Evolutionary conservation across 2,113 vertebrate genomes (phyloP), one percentile per base, ranked within the genome.

Genomic region (Lasiurus borealis): DNA sequence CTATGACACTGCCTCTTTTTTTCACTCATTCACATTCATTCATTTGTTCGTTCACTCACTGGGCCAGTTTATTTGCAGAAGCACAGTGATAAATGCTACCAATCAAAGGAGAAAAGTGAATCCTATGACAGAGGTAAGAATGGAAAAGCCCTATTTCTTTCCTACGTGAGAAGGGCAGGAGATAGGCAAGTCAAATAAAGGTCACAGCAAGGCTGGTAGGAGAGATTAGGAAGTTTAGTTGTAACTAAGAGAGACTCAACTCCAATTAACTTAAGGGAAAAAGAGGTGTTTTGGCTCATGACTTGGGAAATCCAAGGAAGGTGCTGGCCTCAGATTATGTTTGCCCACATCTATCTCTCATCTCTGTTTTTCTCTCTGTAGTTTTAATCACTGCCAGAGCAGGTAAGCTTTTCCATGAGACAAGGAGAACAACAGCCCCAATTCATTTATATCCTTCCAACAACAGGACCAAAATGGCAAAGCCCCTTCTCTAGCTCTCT

Each of bases 121-220:
- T 69, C 48, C 78, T 64, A 2, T 18, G 25, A 73, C 40, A 59
- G 34, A 90, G 12, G 59, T 36, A 77, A 92, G 62, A 78, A 77
- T 9, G 48, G 27, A 93, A 57, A 95, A 72, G 18, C 3, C 54
- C 54, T 50, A n/a, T 44, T 93, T 91, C 50, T 88, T n/a, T 93
- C 14, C 46, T 40, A 52, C 11, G 34, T 85, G 29, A 23, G 21
- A 44, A 62, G 3, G 2, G 29, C 21, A 15, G 0, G 19, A 16
- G 2, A 2, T 19, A 44, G 16, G 11, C 19, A 46, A 23, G 52
- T 78, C 80, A 89, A 90, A 62, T 50, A 64, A 83, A 91, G 27
- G 19, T 48, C 54, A 82, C 54, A n/a, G 54, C 31, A 78, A 27
- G 23, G 34, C 81, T 46, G 31, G 71, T 1, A 73, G 57, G 19